Evolutionary conservation across 2,888 invertebrate species (phyloP).

Genomic region (Thymelicus acteon): DNA sequence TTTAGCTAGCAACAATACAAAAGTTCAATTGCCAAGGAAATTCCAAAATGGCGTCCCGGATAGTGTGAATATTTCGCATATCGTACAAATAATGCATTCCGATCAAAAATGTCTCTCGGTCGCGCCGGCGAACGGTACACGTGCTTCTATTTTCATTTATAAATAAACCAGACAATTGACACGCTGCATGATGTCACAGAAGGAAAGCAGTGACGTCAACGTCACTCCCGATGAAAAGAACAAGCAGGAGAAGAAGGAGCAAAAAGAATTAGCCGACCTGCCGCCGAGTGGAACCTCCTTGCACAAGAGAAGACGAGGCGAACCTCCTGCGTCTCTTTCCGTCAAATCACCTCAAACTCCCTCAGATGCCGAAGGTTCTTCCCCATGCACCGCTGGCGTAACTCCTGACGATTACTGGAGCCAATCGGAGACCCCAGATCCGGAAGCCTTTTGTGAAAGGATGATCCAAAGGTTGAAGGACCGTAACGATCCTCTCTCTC

Average conservation of each 20-base stretch:
- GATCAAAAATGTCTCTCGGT: constrained; percentile 56
- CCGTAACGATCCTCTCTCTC: constrained; percentile 74
- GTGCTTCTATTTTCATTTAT: constrained; percentile 79
- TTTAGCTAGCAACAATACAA: constrained; percentile 12
- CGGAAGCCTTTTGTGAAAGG: constrained; percentile 68
- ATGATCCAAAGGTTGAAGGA: constrained; percentile 74
- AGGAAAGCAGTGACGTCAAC: constrained; percentile 68
- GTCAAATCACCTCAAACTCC: constrained; percentile 70
- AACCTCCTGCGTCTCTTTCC: constrained; percentile 71
- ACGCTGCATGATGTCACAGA: constrained; percentile 68
- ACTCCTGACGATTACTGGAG: constrained; percentile 69
- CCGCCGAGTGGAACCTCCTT: constrained; percentile 75
- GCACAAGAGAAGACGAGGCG: constrained; percentile 73
- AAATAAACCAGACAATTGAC: constrained; percentile 67
- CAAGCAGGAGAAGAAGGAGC: constrained; percentile 50
- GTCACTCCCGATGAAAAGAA: constrained; percentile 46
- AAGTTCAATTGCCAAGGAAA: not conserved
- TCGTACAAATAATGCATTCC: constrained; percentile 67
- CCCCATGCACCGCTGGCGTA: constrained; percentile 71
- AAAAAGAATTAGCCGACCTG: constrained; percentile 65
- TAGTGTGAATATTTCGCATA: constrained; percentile 27
- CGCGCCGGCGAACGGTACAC: constrained; percentile 59
- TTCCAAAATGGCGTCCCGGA: constrained; percentile 22
- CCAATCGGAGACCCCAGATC: constrained; percentile 61
- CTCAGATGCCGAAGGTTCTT: constrained; percentile 75